phyloP scores from a whole-genome alignment of 2,113 vertebrate genomes.

The Nycticorax nycticorax region DNA sequence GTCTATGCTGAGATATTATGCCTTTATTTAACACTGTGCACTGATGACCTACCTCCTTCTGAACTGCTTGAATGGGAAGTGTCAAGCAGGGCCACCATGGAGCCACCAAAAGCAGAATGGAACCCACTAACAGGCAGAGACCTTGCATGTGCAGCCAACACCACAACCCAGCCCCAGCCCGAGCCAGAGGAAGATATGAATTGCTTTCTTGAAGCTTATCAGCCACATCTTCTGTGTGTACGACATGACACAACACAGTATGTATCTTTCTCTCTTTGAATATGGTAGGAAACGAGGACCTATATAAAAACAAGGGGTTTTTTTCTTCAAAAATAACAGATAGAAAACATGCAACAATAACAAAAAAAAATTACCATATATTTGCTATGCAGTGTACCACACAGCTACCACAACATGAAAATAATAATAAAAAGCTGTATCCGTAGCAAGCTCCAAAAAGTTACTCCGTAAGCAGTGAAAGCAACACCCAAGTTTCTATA shows the following conservation, averaged over 20 bases:
- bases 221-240: not conserved
- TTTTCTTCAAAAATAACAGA: not conserved
- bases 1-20: not conserved
- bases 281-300: not conserved
- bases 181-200: not conserved
- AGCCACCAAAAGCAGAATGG: slow-evolving; percentile 5
- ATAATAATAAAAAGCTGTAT: not conserved
- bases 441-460: not conserved
- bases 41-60: not conserved
- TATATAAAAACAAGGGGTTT: not conserved
- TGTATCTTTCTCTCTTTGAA: not conserved
- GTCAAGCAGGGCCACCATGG: not conserved
- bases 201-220: not conserved
- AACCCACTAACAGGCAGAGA: not conserved
- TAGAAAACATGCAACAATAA: not conserved
- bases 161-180: not conserved
- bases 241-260: not conserved
- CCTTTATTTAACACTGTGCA: not conserved
- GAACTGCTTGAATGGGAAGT: not conserved
- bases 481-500: not conserved
- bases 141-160: not conserved
- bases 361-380: not conserved
- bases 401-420: not conserved
- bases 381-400: not conserved
- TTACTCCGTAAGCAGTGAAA: not conserved